Percentiles rank a stretch among this genome's conserved stretches.
Conservation (phyloP, 1,140 invertebrate species). For the Drosophila trapezifrons region DNA sequence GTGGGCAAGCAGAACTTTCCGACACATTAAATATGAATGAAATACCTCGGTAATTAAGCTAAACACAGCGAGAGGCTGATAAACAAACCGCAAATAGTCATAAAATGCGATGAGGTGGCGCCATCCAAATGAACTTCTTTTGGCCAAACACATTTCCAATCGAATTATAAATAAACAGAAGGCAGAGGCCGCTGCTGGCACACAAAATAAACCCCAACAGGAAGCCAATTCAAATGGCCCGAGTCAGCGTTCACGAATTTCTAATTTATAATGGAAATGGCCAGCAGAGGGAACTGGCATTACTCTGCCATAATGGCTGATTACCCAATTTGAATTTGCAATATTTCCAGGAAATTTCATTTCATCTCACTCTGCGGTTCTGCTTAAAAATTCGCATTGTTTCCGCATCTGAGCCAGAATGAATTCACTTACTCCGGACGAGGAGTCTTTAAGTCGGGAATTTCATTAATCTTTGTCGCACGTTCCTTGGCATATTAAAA, state of each 20-base stretch:
- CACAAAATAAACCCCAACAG: conserved; percentile 19
- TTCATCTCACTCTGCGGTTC: not conserved
- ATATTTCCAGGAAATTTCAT: conserved; percentile 45
- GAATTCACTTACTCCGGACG: conserved; percentile 16
- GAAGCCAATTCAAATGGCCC: conserved; percentile 38
- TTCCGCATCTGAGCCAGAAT: not conserved
- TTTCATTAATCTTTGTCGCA: conserved; percentile 72
- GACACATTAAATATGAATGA: conserved; percentile 65
- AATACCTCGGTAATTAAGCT: conserved; percentile 51
- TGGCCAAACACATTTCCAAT: conserved; percentile 49
- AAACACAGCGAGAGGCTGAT: conserved; percentile 19
- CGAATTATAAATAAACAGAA: conserved; percentile 57
- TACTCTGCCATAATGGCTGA: conserved; percentile 34
- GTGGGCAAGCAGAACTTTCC: conserved; percentile 48
- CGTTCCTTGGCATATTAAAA: conserved; percentile 46
- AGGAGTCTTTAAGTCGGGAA: conserved; percentile 51
- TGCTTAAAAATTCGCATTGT: conserved; percentile 17
- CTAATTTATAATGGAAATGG: conserved; percentile 40
- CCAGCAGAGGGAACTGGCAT: conserved; percentile 20
- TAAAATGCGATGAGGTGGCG: conserved; percentile 43
- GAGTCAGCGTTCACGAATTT: conserved; percentile 31
- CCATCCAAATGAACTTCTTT: conserved; percentile 36
- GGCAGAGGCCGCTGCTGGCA: not conserved
- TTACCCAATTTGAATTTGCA: conserved; percentile 55
- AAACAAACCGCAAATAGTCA: conserved; percentile 50